Percentiles rank a stretch among this genome's conserved stretches.
These are phyloP conservation scores for Drosophila lutescens DNA, from an alignment of 2,888 invertebrate species.

Conservation along the genomic window DNA sequence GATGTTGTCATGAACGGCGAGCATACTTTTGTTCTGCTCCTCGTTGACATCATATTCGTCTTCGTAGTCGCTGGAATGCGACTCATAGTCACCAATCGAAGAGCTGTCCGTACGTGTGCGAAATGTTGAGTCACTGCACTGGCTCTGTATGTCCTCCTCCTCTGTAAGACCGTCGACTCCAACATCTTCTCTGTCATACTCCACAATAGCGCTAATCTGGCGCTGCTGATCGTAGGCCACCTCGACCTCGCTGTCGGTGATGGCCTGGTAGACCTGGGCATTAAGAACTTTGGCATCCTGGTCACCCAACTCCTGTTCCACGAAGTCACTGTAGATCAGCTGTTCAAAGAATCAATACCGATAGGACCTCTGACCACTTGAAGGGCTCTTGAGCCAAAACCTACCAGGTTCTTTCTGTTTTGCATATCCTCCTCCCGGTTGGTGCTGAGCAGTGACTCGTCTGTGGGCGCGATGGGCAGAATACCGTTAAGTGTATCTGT, in stretches of 20 bases:
- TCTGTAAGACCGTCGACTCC: conserved; percentile 29
- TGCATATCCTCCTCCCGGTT: conserved; percentile 62
- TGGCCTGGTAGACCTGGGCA: conserved; percentile 61
- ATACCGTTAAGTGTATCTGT: conserved; percentile 83
- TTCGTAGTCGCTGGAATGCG: conserved; percentile 83
- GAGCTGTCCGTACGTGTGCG: conserved; percentile 83
- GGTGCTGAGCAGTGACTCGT: conserved; percentile 67
- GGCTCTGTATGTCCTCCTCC: conserved; percentile 70
- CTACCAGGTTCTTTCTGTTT: conserved; percentile 76
- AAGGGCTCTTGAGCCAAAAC: conserved; percentile 13
- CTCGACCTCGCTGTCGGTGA: conserved; percentile 61
- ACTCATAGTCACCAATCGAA: conserved; percentile 84
- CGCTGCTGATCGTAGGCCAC: conserved; percentile 55
- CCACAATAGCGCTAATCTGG: conserved; percentile 47
- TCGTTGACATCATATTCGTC: conserved; percentile 62
- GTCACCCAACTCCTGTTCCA: conserved; percentile 64
- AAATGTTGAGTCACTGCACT: conserved; percentile 80
- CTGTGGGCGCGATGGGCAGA: conserved; percentile 80
- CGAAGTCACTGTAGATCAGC: conserved; percentile 79
- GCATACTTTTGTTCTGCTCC: background rate
- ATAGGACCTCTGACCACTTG: conserved; percentile 11
- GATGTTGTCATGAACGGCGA: background rate
- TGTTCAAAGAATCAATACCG: conserved; percentile 47
- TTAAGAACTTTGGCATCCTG: conserved; percentile 69
- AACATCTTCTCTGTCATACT: conserved; percentile 32